phyloP scores from a whole-genome alignment of 1,140 invertebrate genomes.

The Diachasma alloeum region DNA sequence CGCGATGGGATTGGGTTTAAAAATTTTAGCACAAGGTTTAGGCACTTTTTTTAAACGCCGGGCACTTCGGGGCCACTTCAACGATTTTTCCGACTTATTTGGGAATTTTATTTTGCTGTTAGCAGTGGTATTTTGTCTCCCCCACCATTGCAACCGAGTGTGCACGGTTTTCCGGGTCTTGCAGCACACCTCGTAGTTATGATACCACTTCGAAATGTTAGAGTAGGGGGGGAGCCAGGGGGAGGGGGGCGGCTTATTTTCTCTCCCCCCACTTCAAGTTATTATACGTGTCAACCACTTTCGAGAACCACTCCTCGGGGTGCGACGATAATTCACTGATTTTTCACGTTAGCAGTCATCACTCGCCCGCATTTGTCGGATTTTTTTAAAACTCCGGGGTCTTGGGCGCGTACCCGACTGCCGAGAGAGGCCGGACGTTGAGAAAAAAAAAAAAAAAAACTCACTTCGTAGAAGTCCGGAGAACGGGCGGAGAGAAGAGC shows the following conservation, averaged over 20 bases:
- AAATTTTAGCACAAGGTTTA: too few species aligned
- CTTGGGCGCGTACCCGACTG: background rate
- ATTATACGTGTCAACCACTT: conserved; percentile 8
- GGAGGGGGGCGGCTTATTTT: background rate
- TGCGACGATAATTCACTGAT: background rate
- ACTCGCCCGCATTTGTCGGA: background rate
- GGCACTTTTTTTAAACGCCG: too few species aligned
- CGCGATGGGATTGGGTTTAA: too few species aligned
- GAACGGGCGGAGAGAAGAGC: conserved; percentile 1
- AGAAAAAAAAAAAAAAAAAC: background rate
- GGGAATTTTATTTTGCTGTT: too few species aligned
- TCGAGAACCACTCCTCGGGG: background rate
- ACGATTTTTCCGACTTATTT: too few species aligned
- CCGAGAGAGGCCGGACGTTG: background rate
- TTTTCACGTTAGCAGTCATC: background rate
- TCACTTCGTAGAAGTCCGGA: conserved; percentile 32
- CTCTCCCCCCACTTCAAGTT: background rate
- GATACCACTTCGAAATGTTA: conserved; percentile 1
- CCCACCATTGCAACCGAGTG: background rate
- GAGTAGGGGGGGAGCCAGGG: background rate
- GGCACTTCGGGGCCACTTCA: too few species aligned
- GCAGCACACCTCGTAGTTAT: conserved; percentile 17
- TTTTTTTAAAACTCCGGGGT: background rate
- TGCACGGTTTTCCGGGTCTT: conserved; percentile 27
- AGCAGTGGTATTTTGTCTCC: too few species aligned